A percentile compares a stretch with the other conserved stretches of the same genome.
Evolutionary conservation across 2,113 vertebrate species (phyloP).

Genomic region (Gopherus flavomarginatus): DNA sequence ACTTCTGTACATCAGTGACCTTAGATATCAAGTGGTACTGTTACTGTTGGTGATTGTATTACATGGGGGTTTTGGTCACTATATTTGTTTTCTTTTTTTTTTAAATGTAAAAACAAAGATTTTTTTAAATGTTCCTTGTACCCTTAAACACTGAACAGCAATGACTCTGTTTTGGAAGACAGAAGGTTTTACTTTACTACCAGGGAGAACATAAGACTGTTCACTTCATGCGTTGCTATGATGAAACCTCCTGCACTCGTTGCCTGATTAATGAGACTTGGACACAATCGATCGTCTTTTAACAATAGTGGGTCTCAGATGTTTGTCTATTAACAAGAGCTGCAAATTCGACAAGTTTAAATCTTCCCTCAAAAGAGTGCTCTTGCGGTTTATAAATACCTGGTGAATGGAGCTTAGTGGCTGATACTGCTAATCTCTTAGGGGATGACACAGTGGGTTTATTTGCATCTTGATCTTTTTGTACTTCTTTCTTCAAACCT

Average conservation of each 20-base stretch:
- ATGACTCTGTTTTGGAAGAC: conserved; percentile 10
- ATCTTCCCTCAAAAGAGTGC: not conserved
- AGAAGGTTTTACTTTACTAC: not conserved
- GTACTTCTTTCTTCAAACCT: conserved; percentile 87
- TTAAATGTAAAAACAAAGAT: not conserved
- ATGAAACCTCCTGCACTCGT: not conserved
- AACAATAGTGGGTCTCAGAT: not conserved
- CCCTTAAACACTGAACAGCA: not conserved
- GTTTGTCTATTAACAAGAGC: conserved; percentile 25
- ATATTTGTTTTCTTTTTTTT: not conserved
- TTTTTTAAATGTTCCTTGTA: not conserved
- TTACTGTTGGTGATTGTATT: not conserved
- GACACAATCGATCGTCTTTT: conserved; percentile 14
- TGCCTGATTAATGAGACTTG: not conserved
- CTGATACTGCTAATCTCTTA: conserved; percentile 82
- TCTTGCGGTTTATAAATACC: conserved; percentile 76
- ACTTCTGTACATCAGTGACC: not conserved
- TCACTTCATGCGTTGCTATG: not conserved
- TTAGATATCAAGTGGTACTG: not conserved
- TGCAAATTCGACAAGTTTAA: not conserved
- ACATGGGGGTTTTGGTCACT: conserved; percentile 5
- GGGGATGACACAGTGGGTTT: conserved; percentile 84
- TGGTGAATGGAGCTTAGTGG: conserved; percentile 90
- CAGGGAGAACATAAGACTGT: conserved; percentile 15
- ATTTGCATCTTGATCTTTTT: conserved; percentile 82